Percentiles rank a stretch among this genome's conserved stretches.
These are phyloP conservation scores for Labrus mixtus DNA, from an alignment of 2,113 vertebrate genomes.

Conservation along the genomic window DNA sequence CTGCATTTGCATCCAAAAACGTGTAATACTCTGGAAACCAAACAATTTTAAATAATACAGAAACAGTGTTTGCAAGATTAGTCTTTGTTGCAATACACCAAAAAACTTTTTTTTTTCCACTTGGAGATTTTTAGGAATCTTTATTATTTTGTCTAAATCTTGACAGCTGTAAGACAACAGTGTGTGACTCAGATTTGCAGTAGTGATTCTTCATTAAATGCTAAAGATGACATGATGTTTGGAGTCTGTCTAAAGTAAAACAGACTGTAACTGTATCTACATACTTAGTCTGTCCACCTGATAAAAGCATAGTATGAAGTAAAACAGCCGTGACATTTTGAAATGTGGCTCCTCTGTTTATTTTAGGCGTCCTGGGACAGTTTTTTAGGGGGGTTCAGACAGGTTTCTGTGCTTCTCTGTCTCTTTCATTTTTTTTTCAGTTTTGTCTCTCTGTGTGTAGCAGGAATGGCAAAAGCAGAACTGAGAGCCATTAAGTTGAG, in stretches of 20 bases:
- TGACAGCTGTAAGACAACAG: too few relatives aligned
- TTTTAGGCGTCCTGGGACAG: slow-evolving; percentile 76
- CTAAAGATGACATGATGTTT: slow-evolving; percentile 16
- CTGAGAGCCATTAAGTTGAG: slow-evolving; percentile 76
- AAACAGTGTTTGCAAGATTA: neutral
- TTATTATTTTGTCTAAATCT: neutral
- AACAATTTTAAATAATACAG: neutral
- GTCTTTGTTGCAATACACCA: neutral
- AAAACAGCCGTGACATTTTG: slow-evolving; percentile 64
- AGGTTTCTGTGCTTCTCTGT: slow-evolving; percentile 53
- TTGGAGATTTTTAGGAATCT: too few relatives aligned
- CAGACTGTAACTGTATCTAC: slow-evolving; percentile 53
- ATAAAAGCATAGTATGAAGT: slow-evolving; percentile 70
- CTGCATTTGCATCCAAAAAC: too few relatives aligned
- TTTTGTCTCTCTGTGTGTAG: slow-evolving; percentile 67
- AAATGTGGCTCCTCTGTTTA: slow-evolving; percentile 77
- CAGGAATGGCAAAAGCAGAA: slow-evolving; percentile 85
- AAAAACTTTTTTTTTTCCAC: neutral
- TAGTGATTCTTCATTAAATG: neutral
- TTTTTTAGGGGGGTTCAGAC: slow-evolving; percentile 65
- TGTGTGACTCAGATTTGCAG: too few relatives aligned
- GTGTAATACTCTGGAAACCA: too few relatives aligned
- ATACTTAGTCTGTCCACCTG: slow-evolving; percentile 73
- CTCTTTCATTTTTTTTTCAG: slow-evolving; percentile 35
- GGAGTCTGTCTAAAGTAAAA: slow-evolving; percentile 15